Base-by-base conservation (phyloP, 2,797 vertebrate species). In the Ciconia nigra region DNA sequence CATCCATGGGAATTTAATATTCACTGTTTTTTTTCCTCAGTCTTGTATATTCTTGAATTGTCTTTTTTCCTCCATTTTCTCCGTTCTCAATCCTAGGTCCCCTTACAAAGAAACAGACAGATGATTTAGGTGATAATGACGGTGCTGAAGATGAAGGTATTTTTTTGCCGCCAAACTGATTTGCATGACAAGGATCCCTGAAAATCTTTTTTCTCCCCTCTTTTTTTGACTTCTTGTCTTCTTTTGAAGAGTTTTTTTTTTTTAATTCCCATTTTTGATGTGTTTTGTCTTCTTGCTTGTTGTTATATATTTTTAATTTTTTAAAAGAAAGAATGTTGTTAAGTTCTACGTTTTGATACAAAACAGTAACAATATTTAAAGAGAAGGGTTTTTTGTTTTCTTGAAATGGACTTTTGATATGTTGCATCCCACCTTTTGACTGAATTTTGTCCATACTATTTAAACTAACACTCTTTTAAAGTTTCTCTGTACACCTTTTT, bases 71-170 rank as follows among this genome's bases (percentile, higher is more conserved):
- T 99, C 98, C 99, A 99, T 99, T 99, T 99, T 99, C 98, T 99
- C 98, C 99, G 92, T 99, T 99, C 99, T 99, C 99, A 99, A 99
- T 99, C 99, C 99, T 99, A 99, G 99, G 99, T 99, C 99, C 99
- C 99, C 99, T 99, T 99, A 99, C 99, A 99, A 99, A 99, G 99
- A 99, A 99, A 99, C 99, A 99, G 99, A 99, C 99, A 99, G 99
- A 99, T 99, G 99, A 99, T 99, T 99, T 99, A 99, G 98, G 99
- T 99, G 99, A 99, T 99, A 99, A 98, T 99, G 99, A 99, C 98
- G 99, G 99, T 99, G 99, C 99, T 98, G 99, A 99, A 98, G 99
- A 99, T 97, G 99, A 99, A 99, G 99, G 99, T 99, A 99, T 99
- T 99, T 99, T 99, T 98, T 98, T 98, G 98, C 98, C 98, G 98